Evolutionary conservation across 2,797 vertebrate genomes (phyloP), one percentile per base, ranked within the genome.

Genomic region (Pangasius mekongensis): DNA sequence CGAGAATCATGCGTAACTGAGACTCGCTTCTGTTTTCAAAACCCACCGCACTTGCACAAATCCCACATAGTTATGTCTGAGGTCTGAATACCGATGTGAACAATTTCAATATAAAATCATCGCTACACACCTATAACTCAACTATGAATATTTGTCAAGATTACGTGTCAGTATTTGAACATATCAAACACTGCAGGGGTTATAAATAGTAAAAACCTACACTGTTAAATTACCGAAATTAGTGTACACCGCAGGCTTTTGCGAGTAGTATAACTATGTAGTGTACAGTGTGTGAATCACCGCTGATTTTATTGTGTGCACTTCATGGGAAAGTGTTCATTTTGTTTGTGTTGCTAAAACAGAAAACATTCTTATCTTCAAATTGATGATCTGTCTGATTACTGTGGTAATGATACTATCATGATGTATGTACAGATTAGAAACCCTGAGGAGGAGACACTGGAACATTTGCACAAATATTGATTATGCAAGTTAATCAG

Each of bases 401-500:
- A 6, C n/a, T 66, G n/a, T 3, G 18, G 62, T 84, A 67, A 84
- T 67, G 30, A 84, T 67, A 67, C 43, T 5, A 52, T 84, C 43
- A 49, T 52, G 62, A 67, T 66, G 62, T 67, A 54, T 52, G 82
- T 49, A 20, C 27, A 49, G 47, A 54, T 69, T 69, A 54, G 62
- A 69, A 69, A 54, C 47, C 64, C 47, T 36, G n/a, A 84, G 62
- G 43, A 67, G 43, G 43, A 52, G 27, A 67, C 54, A n/a, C 81
- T 64, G 80, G 58, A 83, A 16, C 81, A 64, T 83, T 83, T 83
- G 81, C 47, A 33, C 47, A 69, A 84, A 84, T 69, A 84, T 67
- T 67, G 82, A 84, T 84, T 54, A 69, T 49, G 49, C 60, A 69
- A 22, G 47, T 54, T 69, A 52, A 52, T 30, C n/a, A 30, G 27